Percentiles rank a stretch among this genome's conserved stretches.
These are phyloP conservation scores for Lochmaea capreae DNA, from an alignment of 2,888 invertebrate genomes.

Conservation along the genomic window DNA sequence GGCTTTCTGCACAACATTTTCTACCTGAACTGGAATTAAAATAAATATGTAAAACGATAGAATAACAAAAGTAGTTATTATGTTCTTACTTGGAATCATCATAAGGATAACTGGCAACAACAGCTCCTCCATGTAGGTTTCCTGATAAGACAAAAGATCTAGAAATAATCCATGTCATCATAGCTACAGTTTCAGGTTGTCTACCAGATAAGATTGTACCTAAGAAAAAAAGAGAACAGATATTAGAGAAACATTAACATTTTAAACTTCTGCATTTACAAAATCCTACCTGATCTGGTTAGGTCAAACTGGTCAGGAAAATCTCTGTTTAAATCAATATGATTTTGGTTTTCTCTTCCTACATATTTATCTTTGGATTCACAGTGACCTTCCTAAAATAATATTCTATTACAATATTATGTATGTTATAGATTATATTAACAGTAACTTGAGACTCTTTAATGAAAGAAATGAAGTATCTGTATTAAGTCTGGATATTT, in stretches of 20 bases:
- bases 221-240: constrained; percentile 24
- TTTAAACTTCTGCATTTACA: not conserved
- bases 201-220: constrained; percentile 70
- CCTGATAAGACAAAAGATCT: constrained; percentile 93
- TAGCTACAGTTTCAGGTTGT: constrained; percentile 88
- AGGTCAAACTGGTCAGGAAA: constrained; percentile 88
- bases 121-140: constrained; percentile 95
- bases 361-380: constrained; percentile 74
- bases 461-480: no score
- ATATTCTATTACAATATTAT: constrained; percentile 33
- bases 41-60: constrained; percentile 9
- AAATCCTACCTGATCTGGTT: constrained; percentile 54
- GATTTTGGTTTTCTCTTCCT: constrained; percentile 86
- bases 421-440: no score
- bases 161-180: constrained; percentile 89
- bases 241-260: constrained; percentile 9
- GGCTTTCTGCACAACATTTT: constrained; percentile 79
- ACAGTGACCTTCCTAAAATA: constrained; percentile 81
- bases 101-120: constrained; percentile 98
- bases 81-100: constrained; percentile 80
- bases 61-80: not conserved
- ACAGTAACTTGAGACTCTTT: no score
- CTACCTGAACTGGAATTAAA: constrained; percentile 64
- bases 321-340: constrained; percentile 88
- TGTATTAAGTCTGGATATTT: no score